Evolutionary conservation across 2,888 invertebrate genomes (phyloP).

Genomic region (Drosophila tripunctata): DNA sequence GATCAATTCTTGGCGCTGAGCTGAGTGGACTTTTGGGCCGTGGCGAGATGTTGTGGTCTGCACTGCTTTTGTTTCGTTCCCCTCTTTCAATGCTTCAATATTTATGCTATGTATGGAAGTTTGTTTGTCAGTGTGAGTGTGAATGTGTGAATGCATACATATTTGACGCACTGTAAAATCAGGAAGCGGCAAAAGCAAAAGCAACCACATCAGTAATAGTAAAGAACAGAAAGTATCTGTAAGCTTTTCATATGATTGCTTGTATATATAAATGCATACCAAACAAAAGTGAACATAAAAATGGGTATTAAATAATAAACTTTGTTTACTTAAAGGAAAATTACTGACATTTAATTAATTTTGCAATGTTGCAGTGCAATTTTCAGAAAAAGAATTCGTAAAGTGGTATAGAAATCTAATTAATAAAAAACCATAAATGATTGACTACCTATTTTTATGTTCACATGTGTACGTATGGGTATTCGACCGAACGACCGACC

Average conservation of each 20-base stretch:
- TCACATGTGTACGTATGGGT: background rate
- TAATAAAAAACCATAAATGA: no score
- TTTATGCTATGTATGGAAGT: conserved; percentile 12
- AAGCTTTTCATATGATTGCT: background rate
- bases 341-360: no score
- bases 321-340: no score
- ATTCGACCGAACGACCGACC: conserved; percentile 10
- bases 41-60: conserved; percentile 46
- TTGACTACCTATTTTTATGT: no score
- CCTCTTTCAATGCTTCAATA: conserved; percentile 34
- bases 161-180: conserved; percentile 33
- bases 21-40: conserved; percentile 12
- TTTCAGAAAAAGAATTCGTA: no score
- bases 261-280: background rate
- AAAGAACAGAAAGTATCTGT: conserved; percentile 17
- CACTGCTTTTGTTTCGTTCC: conserved; percentile 21
- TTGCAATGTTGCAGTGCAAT: no score
- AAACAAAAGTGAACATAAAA: no score
- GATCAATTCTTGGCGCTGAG: conserved; percentile 14
- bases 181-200: no score
- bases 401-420: no score
- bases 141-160: conserved; percentile 1
- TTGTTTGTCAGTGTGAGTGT: background rate
- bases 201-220: conserved; percentile 28
- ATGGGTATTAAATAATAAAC: no score